A percentile compares a stretch with the other conserved stretches of the same genome.
Conservation (phyloP, 2,113 vertebrate species). For the Phoenicopterus ruber region DNA sequence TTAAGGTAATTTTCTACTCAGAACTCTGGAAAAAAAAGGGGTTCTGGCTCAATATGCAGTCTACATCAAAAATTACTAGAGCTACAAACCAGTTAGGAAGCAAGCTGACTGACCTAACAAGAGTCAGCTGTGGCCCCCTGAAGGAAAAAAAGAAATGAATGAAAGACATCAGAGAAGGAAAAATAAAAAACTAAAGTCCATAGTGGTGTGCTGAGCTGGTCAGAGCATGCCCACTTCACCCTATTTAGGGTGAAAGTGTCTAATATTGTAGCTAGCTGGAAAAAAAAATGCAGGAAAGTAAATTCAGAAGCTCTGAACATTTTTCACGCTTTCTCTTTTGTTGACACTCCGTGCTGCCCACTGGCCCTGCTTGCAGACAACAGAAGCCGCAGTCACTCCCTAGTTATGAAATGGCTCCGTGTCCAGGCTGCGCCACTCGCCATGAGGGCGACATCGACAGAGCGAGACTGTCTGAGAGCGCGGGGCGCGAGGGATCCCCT, state of each 20-base stretch:
- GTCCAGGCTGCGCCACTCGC: fast-evolving
- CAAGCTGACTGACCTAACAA: not conserved
- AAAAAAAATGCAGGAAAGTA: not conserved
- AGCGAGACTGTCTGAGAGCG: not conserved
- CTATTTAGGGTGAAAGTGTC: not conserved
- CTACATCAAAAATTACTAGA: not conserved
- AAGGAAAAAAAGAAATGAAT: not conserved
- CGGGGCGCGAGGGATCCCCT: not conserved
- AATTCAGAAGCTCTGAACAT: not conserved
- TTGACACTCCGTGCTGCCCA: not conserved
- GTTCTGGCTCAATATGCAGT: not conserved
- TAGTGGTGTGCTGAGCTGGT: not conserved
- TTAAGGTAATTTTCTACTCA: not conserved
- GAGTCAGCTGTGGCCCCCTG: not conserved
- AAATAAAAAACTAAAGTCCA: not conserved
- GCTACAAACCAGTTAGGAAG: not conserved
- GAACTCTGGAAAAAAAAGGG: not conserved
- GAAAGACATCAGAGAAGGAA: not conserved
- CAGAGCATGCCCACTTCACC: not conserved
- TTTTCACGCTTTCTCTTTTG: not conserved
- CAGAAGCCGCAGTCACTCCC: not conserved
- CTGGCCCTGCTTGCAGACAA: not conserved
- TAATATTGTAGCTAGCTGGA: not conserved
- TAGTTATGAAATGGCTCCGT: not conserved
- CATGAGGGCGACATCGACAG: fast-evolving